Base-by-base conservation (phyloP, 2,113 vertebrate genomes). In the Sorex fumeus region DNA sequence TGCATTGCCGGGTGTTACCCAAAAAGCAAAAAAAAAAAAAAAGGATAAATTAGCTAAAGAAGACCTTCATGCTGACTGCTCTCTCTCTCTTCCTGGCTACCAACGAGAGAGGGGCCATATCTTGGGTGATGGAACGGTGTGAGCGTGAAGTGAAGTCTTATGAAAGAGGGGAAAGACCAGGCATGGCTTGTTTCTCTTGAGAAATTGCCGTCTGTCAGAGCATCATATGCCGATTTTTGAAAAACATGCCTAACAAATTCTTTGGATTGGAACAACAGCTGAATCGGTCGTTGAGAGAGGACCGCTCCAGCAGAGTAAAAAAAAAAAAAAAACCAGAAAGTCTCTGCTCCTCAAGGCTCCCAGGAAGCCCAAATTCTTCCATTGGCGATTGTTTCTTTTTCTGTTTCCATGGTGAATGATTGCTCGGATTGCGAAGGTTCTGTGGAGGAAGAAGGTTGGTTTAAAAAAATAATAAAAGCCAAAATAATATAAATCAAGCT, bases 371-470 rank as follows among this genome's bases (percentile, higher is more conserved):
- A 67, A 43, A 40, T 76, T 90, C 81, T 47, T 30, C 8, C 66
- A 2, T 45, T 16, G 11, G 28, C 66, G 40, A 18, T 86, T 90
- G 60, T 93, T 91, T 72, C 16, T 75, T 93, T 84, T 91, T 64
- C 60, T 30, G 60, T 90, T 94, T 27, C 82, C 88, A 90, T 78
- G 67, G 82, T 86, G 76, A 95, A 84, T 34, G 28, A 87, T 8
- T 84, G 15, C 27, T 57, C 32, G 18, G 28, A 45, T 74, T 88
- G 62, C 67, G 80, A 69, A 77, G 3, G 15, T 30, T 81, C 67
- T 30, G 11, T 11, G 27, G 50, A 92, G 45, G 94, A 91, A 86
- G 40, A 21, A 83, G 66, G 1, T 62, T 34, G 57, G 18, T 21
- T 23, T 60, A 3, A 66, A 66, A 66, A 66, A 28, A 69, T 32